Evolutionary conservation across 2,888 invertebrate genomes (phyloP).

Genomic region (Vesta saturnalis): DNA sequence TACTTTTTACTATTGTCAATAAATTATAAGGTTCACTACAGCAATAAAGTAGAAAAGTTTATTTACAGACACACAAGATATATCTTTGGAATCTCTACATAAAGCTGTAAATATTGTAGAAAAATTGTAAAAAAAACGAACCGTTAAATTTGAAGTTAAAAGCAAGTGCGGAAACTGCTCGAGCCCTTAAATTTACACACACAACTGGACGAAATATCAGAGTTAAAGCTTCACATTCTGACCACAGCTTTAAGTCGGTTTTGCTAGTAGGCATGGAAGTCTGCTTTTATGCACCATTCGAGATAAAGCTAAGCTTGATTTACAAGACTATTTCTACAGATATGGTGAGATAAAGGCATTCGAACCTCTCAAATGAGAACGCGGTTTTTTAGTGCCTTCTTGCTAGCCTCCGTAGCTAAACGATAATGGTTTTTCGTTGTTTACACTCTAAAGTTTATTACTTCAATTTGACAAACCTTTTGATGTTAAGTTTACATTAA

Average conservation of each 20-base stretch:
- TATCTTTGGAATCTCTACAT: not conserved
- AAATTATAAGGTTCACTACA: not conserved
- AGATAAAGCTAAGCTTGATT: constrained; percentile 50
- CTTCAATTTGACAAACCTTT: not conserved
- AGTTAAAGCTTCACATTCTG: constrained; percentile 25
- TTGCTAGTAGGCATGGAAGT: constrained; percentile 29
- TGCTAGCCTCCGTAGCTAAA: constrained; percentile 27
- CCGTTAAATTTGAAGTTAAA: constrained; percentile 22
- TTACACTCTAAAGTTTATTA: constrained; percentile 20
- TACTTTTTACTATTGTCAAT: not conserved
- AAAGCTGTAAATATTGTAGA: not conserved
- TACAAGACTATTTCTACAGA: constrained; percentile 45
- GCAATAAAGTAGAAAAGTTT: not conserved
- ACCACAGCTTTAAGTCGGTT: constrained; percentile 29
- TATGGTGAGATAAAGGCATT: constrained; percentile 44
- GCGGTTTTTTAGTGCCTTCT: constrained; percentile 28
- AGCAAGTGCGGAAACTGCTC: constrained; percentile 17
- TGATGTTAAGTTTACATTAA: not conserved
- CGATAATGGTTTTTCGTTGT: constrained; percentile 34
- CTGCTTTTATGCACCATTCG: constrained; percentile 45
- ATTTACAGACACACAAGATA: not conserved
- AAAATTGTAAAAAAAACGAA: not conserved
- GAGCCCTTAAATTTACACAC: constrained; percentile 34
- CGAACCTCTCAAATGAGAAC: constrained; percentile 39
- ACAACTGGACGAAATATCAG: constrained; percentile 29